Conservation (phyloP, 2,113 vertebrate species). For the Pagrus major region DNA sequence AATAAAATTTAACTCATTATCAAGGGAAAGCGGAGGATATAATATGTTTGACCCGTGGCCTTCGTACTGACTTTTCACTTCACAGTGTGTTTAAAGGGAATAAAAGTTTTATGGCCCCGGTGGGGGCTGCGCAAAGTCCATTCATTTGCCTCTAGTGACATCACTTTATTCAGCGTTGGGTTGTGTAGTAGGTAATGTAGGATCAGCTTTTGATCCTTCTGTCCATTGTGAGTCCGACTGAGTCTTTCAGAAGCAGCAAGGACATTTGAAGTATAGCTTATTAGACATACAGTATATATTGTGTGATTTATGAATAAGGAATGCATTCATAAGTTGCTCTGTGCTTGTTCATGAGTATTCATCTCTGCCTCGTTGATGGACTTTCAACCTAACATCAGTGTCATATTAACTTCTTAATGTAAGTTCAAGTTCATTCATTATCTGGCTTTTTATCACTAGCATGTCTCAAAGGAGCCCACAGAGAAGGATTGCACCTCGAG, state of each 20-base stretch:
- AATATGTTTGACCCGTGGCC: too few relatives aligned
- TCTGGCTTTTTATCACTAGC: constrained; percentile 29
- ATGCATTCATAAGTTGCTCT: background rate
- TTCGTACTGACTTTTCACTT: too few relatives aligned
- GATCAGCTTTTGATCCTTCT: background rate
- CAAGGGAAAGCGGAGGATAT: too few relatives aligned
- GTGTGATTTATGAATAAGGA: background rate
- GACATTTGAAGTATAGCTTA: background rate
- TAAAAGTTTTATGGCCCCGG: background rate
- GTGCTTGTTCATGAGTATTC: background rate
- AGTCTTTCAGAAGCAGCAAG: background rate
- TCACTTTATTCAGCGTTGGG: background rate
- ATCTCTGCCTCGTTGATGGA: background rate
- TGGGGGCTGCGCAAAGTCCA: background rate
- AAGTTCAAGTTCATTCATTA: constrained; percentile 45
- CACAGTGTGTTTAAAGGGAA: background rate
- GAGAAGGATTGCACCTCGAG: constrained; percentile 19
- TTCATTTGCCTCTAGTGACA: background rate
- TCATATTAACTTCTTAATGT: constrained; percentile 19
- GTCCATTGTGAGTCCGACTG: background rate
- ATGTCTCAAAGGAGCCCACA: constrained; percentile 29
- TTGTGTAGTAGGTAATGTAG: too few relatives aligned
- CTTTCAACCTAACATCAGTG: background rate
- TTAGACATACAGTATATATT: background rate
- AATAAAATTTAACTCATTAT: too few relatives aligned